Evolutionary conservation across 2,888 invertebrate species (phyloP).

Genomic region (Stenodera caucasica): DNA sequence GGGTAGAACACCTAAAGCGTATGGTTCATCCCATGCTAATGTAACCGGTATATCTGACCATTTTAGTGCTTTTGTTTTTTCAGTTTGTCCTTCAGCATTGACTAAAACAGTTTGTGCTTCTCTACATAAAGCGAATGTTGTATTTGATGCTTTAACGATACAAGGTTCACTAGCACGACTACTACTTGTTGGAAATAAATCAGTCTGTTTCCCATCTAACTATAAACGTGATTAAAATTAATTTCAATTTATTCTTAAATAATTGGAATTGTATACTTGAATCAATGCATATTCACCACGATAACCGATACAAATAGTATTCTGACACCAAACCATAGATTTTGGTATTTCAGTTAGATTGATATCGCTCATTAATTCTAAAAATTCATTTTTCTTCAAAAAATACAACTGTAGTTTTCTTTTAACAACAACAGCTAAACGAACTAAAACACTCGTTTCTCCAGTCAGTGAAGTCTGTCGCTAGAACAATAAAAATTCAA

Average conservation of each 20-base stretch:
- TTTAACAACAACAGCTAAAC: slow-evolving; percentile 86
- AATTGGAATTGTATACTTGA: slow-evolving; percentile 29
- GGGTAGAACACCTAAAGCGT: slow-evolving; percentile 80
- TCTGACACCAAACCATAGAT: slow-evolving; percentile 79
- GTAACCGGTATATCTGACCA: slow-evolving; percentile 79
- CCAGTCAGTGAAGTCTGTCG: slow-evolving; percentile 68
- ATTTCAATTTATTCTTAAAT: not conserved
- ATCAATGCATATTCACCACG: slow-evolving; percentile 62
- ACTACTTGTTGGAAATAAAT: slow-evolving; percentile 83
- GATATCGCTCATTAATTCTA: slow-evolving; percentile 72
- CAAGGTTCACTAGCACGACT: slow-evolving; percentile 79
- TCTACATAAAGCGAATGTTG: slow-evolving; percentile 78
- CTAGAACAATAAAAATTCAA: slow-evolving; percentile 47
- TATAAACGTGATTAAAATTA: slow-evolving; percentile 32
- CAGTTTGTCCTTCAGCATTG: slow-evolving; percentile 71
- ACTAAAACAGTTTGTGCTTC: slow-evolving; percentile 87
- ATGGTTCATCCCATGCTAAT: slow-evolving; percentile 91
- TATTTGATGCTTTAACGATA: slow-evolving; percentile 75
- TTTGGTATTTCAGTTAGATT: slow-evolving; percentile 78
- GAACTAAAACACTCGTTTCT: slow-evolving; percentile 73
- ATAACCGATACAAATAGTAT: slow-evolving; percentile 85
- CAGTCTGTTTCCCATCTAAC: slow-evolving; percentile 67
- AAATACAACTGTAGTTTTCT: slow-evolving; percentile 83
- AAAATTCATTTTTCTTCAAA: slow-evolving; percentile 84
- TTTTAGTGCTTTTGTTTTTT: slow-evolving; percentile 71